Conservation (phyloP, 1,140 invertebrate species). For the Macrobrachium rosenbergii region DNA sequence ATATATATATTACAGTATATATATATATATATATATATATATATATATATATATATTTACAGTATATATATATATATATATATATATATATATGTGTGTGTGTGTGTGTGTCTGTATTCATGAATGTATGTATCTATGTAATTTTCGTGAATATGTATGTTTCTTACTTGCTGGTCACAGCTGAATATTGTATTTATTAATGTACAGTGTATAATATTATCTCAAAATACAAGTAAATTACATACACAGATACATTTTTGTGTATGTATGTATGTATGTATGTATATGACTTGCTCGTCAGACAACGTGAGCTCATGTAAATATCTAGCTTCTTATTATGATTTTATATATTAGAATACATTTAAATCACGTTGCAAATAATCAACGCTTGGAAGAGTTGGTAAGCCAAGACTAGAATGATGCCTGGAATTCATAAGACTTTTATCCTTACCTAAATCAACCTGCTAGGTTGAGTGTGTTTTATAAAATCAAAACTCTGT, state of each 20-base stretch:
- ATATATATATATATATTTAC: slow-evolving; percentile 12
- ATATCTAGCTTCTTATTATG: too few relatives aligned
- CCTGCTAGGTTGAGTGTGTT: too few relatives aligned
- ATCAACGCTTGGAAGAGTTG: too few relatives aligned
- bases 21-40: slow-evolving; percentile 20
- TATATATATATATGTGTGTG: background rate
- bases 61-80: slow-evolving; percentile 1
- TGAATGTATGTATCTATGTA: background rate
- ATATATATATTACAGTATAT: background rate
- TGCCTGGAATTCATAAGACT: too few relatives aligned
- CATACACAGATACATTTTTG: background rate
- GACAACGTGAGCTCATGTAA: too few relatives aligned
- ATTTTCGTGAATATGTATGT: background rate
- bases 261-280: background rate
- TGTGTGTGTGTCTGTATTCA: background rate
- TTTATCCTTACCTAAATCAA: too few relatives aligned
- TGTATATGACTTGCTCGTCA: background rate
- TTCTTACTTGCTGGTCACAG: background rate
- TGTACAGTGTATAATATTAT: too few relatives aligned
- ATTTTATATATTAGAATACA: too few relatives aligned
- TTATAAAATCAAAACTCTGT: too few relatives aligned
- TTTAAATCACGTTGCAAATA: too few relatives aligned
- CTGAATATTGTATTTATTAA: too few relatives aligned
- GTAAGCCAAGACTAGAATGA: too few relatives aligned
- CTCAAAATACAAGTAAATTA: background rate